Evolutionary conservation across 2,113 vertebrate genomes (phyloP), one percentile per base, ranked within the genome.

Genomic region (Typhlomys cinereus): DNA sequence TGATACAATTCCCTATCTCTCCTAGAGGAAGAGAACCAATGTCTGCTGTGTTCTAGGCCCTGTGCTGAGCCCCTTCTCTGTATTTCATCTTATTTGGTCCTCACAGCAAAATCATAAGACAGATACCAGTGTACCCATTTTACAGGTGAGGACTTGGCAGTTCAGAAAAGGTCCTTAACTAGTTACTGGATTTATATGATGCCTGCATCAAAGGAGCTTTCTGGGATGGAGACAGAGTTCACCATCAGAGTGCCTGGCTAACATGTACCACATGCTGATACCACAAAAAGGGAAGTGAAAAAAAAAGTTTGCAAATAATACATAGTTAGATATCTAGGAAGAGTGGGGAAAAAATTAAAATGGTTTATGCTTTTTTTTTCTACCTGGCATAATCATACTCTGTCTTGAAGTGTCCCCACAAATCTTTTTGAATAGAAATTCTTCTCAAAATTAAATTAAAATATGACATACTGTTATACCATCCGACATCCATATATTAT

Each of bases 401-500:
- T 8, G 31, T 73, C 86, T 86, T 85, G 82, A 20, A 66, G 13
- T 83, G 41, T 89, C 52, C 52, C n/a, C 89, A 31, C 6, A 89
- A 95, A 80, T 36, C 44, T 82, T 74, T 78, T n/a, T 67, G 88
- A 82, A 29, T 34, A 41, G 90, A 62, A 74, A 27, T 84, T 84
- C 46, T 92, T 85, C 39, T 85, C 57, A 78, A 29, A n/a, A 41
- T 80, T 52, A 83, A 83, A 89, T 89, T 85, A 87, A 90, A 88
- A 79, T 85, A 87, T 96, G 70, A 5, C 27, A 25, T 87, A 34
- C 54, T 13, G 44, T 8, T 86, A n/a, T 79, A 61, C 64, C 73
- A 84, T 67, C 36, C 79, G 48, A 64, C 10, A 86, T 50, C 61
- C 57, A 88, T n/a, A n/a, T n/a, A 39, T 46, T 23, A 78, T 25